Evolutionary conservation across 1,140 invertebrate species (phyloP).

Genomic region (Bathynomus jamesi): DNA sequence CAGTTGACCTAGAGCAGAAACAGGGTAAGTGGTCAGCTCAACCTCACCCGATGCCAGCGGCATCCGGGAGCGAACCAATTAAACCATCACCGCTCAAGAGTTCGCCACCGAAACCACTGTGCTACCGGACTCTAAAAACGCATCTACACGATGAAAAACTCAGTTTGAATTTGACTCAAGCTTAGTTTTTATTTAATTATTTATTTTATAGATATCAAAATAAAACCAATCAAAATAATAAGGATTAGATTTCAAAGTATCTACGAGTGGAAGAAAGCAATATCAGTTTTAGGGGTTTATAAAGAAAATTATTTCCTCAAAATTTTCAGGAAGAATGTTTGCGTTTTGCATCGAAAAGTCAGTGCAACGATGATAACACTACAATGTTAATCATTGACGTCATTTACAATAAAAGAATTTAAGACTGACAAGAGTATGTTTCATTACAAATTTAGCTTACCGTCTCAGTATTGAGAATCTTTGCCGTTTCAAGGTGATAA

Average conservation of each 20-base stretch:
- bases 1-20: too few species aligned
- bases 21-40: too few species aligned
- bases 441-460: neutral
- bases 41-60: too few species aligned
- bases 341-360: neutral
- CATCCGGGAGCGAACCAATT: too few species aligned
- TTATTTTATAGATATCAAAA: too few species aligned
- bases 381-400: neutral
- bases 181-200: too few species aligned
- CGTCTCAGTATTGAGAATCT: conserved; percentile 20
- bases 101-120: neutral
- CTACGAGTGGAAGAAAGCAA: too few species aligned
- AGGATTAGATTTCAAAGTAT: too few species aligned
- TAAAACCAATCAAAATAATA: too few species aligned
- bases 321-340: neutral
- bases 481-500: conserved; percentile 50
- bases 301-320: neutral
- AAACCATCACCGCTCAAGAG: too few species aligned
- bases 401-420: neutral
- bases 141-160: neutral
- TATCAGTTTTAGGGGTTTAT: neutral
- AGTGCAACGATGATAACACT: neutral
- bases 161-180: too few species aligned
- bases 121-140: neutral
- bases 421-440: conserved; percentile 22